Conservation (phyloP, 1,140 invertebrate genomes). For the Zaprionus davidi region DNA sequence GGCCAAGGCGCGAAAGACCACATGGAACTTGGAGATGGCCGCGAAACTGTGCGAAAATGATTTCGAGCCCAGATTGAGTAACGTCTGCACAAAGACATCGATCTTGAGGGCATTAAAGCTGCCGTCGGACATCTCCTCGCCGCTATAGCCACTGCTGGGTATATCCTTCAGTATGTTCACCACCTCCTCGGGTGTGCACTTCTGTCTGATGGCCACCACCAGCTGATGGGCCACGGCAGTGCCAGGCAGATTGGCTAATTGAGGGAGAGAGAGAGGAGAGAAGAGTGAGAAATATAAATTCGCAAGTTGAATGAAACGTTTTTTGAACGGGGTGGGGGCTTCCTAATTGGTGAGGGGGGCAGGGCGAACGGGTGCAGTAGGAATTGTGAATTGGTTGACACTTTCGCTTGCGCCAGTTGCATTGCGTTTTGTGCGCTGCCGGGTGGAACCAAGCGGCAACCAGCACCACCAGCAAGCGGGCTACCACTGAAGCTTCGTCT, state of each 20-base stretch:
- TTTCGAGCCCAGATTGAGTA: slow-evolving; percentile 96
- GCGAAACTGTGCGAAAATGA: slow-evolving; percentile 99
- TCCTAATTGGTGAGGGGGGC: neutral
- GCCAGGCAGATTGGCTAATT: slow-evolving; percentile 91
- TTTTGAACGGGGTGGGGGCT: slow-evolving; percentile 6
- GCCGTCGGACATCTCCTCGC: slow-evolving; percentile 87
- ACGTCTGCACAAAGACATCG: slow-evolving; percentile 97
- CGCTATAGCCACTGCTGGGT: slow-evolving; percentile 91
- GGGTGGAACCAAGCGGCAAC: slow-evolving; percentile 75
- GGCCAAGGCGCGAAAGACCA: slow-evolving; percentile 95
- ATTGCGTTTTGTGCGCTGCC: slow-evolving; percentile 56
- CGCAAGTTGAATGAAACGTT: slow-evolving; percentile 29
- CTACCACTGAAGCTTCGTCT: slow-evolving; percentile 22
- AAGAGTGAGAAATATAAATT: slow-evolving; percentile 9
- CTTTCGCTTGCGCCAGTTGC: slow-evolving; percentile 67
- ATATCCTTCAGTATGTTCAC: slow-evolving; percentile 94
- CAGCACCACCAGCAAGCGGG: neutral
- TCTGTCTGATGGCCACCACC: slow-evolving; percentile 93
- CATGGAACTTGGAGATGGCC: slow-evolving; percentile 98
- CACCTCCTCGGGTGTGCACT: slow-evolving; percentile 95
- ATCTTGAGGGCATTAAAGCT: slow-evolving; percentile 96
- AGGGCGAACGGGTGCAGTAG: neutral
- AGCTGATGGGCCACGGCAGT: slow-evolving; percentile 93
- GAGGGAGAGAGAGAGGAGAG: slow-evolving; percentile 36
- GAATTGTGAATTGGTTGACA: slow-evolving; percentile 54